These are phyloP conservation scores for Torymus aiolomorphi DNA, from an alignment of 2,888 invertebrate genomes.

Conservation along the genomic window DNA sequence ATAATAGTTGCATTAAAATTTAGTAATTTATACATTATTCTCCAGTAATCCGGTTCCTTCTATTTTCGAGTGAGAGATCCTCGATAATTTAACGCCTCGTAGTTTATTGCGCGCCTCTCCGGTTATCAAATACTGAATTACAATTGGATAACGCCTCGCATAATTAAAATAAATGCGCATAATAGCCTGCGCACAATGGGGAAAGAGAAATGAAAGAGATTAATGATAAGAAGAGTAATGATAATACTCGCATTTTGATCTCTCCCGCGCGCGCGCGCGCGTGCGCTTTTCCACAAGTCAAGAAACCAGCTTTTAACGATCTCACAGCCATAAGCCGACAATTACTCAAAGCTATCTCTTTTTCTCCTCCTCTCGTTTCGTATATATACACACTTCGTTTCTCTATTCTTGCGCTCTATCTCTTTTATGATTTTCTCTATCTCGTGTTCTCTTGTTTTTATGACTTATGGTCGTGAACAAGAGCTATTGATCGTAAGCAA, in stretches of 20 bases:
- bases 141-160: conserved; percentile 33
- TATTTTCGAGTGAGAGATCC: background rate
- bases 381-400: conserved; percentile 16
- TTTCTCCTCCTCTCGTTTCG: conserved; percentile 32
- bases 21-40: background rate
- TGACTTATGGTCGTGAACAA: too few relatives aligned
- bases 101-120: conserved; percentile 12
- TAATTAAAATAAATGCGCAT: conserved; percentile 42
- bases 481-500: too few relatives aligned
- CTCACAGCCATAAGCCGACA: conserved; percentile 70
- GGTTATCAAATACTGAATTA: conserved; percentile 15
- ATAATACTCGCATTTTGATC: conserved; percentile 42
- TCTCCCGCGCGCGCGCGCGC: conserved; percentile 10
- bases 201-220: conserved; percentile 42
- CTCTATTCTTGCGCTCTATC: conserved; percentile 9
- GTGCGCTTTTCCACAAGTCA: conserved; percentile 50
- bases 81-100: background rate
- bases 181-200: conserved; percentile 14
- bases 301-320: conserved; percentile 67
- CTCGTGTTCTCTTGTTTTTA: too few relatives aligned
- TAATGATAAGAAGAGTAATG: conserved; percentile 45
- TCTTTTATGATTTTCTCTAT: conserved; percentile 20
- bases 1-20: background rate
- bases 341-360: conserved; percentile 70
- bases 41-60: too few relatives aligned